Conservation (phyloP, 2,113 vertebrate species). For the Ivindomyrus marchei region DNA sequence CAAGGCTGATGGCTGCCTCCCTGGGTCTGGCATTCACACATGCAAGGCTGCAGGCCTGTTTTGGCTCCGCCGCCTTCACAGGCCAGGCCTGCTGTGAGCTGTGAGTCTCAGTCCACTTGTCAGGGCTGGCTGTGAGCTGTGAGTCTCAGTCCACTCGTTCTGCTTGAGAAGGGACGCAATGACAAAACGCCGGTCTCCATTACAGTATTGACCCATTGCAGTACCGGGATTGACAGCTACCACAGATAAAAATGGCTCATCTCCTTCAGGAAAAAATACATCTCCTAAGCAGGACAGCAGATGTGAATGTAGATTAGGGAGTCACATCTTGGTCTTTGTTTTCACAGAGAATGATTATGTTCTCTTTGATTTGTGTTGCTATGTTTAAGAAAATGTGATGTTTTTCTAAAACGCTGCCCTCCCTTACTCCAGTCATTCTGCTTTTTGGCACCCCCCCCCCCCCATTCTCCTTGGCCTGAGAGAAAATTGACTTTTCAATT, state of each 20-base stretch:
- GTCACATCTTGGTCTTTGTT: neutral
- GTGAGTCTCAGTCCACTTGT: no score
- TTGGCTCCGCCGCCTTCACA: neutral
- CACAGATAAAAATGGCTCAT: neutral
- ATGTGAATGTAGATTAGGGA: neutral
- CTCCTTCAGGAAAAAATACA: neutral
- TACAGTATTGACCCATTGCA: constrained; percentile 50
- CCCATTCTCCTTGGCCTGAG: neutral
- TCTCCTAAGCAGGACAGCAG: neutral
- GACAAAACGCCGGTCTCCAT: constrained; percentile 16
- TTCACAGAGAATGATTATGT: neutral
- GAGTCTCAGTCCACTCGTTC: neutral
- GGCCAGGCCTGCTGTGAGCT: no score
- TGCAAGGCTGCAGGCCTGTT: neutral
- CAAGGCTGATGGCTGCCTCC: neutral
- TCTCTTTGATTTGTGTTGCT: neutral
- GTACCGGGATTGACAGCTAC: neutral
- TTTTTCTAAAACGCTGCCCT: neutral
- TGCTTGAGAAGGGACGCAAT: neutral
- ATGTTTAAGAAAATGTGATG: neutral
- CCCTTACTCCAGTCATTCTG: neutral
- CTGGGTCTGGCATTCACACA: constrained; percentile 16
- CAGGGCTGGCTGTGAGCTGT: no score
- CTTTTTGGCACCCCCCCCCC: neutral
- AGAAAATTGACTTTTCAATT: constrained; percentile 17